phyloP scores from a whole-genome alignment of 2,797 vertebrate species.

The Gambusia yucatana region DNA sequence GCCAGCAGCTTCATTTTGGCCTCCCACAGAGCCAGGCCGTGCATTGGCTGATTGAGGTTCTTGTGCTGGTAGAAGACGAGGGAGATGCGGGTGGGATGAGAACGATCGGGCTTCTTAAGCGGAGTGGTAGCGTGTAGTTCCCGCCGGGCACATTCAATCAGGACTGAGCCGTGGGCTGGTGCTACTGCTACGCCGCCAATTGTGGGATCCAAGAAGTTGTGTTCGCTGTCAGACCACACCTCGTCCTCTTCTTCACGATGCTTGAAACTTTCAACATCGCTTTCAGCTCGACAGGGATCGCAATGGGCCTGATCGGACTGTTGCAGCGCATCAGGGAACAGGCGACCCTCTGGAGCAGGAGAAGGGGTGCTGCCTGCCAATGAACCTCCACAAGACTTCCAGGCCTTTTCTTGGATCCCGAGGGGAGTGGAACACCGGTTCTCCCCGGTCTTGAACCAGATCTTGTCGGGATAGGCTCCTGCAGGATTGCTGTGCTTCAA shows the following conservation, averaged over 20 bases:
- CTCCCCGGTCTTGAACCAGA: constrained; percentile 89
- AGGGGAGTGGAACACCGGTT: constrained; percentile 82
- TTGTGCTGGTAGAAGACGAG: constrained; percentile 99
- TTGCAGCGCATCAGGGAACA: constrained; percentile 86
- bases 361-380: constrained; percentile 79
- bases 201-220: constrained; percentile 97
- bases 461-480: constrained; percentile 84
- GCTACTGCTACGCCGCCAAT: constrained; percentile 97
- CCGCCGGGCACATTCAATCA: constrained; percentile 94
- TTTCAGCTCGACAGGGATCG: constrained; percentile 82
- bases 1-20: constrained; percentile 98
- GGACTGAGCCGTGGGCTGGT: constrained; percentile 92
- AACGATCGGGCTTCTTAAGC: constrained; percentile 93
- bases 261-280: constrained; percentile 70
- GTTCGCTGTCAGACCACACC: constrained; percentile 96
- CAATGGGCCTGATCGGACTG: constrained; percentile 83
- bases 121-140: constrained; percentile 98
- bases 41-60: constrained; percentile 97
- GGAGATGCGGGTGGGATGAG: constrained; percentile 97
- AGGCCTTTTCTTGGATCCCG: constrained; percentile 87
- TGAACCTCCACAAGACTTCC: constrained; percentile 86
- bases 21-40: constrained; percentile 96
- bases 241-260: constrained; percentile 82
- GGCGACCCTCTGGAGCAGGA: constrained; percentile 84
- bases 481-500: constrained; percentile 79